Evolutionary conservation across 2,888 invertebrate genomes (phyloP), one percentile per base, ranked within the genome.

Genomic region (Chrysodeixis includens): DNA sequence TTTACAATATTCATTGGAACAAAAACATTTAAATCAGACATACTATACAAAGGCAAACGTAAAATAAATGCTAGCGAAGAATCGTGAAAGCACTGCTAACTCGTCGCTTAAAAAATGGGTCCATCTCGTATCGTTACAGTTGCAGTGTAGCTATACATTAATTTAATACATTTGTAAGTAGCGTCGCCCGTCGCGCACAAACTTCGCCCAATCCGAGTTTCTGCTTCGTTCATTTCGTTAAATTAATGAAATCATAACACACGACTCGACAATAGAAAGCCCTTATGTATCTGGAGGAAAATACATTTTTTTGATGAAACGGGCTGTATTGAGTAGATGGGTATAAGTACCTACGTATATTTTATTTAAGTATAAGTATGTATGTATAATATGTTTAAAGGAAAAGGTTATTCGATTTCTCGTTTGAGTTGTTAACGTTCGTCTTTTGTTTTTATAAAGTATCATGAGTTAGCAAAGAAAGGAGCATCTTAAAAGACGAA

Each of bases 221-320:
- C 46, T 18, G 46, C 20, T 49, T 49, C 46, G 46, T 18, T 16
- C 46, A 49, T 20, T 49, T 49, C 46, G 46, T 49, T 49, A 49
- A 20, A 49, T 49, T 49, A 49, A 49, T 49, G 46, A 49, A 49
- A 49, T 49, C 46, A 49, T 49, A 49, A 49, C 46, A 49, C 46
- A 49, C 20, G 46, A 49, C 46, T 49, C 46, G 46, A 49, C 46
- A 49, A 49, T 49, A 49, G 46, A 49, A 8, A 20, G 10, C 20
- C 20, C 20, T 49, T 9, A 10, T 49, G 20, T 49, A 18, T 20
- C 20, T 49, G 10, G 4, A 18, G 46, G 10, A 49, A 40, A 40
- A 40, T 40, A n/a, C 40, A n/a, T 40, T 40, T 40, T 35, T 40
- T n/a, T 14, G 6, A 12, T 12, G 3, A 8, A 12, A 35, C 12